A percentile compares a stretch with the other conserved stretches of the same genome.
phyloP scores from a whole-genome alignment of 2,797 vertebrate species.

The Lophius americanus region DNA sequence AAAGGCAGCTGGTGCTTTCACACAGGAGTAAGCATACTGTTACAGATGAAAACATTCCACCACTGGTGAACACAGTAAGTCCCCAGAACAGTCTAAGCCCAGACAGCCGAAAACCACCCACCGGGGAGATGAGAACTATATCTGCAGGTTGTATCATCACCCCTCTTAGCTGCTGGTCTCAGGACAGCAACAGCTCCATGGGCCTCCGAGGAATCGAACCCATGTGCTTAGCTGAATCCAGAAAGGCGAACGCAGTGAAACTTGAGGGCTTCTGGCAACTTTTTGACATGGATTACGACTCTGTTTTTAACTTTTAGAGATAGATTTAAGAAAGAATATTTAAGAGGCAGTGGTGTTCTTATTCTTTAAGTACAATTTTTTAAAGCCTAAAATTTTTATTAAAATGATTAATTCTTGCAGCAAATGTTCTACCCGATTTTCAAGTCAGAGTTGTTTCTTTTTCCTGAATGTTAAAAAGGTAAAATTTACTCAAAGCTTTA shows the following conservation, averaged over 20 bases:
- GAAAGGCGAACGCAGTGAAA: conserved; percentile 25
- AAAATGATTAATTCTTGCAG: not conserved
- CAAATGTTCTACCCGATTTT: not conserved
- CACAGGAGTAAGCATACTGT: conserved; percentile 44
- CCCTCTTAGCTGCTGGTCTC: conserved; percentile 73
- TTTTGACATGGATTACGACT: conserved; percentile 73
- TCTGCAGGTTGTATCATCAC: conserved; percentile 44
- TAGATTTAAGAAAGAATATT: not conserved
- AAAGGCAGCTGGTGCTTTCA: conserved; percentile 58
- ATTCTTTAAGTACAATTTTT: not conserved
- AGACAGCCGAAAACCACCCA: not conserved
- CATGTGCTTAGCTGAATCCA: conserved; percentile 42
- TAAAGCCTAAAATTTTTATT: conserved; percentile 4
- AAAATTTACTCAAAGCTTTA: not conserved
- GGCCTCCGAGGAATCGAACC: conserved; percentile 48
- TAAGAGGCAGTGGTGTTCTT: not conserved
- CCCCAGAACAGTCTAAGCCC: not conserved
- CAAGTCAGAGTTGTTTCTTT: too few species aligned
- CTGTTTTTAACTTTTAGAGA: conserved; percentile 51
- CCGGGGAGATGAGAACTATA: conserved; percentile 11
- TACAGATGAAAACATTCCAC: conserved; percentile 52
- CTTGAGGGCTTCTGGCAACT: conserved; percentile 71
- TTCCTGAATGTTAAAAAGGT: not conserved
- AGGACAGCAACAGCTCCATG: conserved; percentile 66
- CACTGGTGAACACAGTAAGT: conserved; percentile 1